Evolutionary conservation across 2,888 invertebrate species (phyloP).

Genomic region (Cabera pusaria): DNA sequence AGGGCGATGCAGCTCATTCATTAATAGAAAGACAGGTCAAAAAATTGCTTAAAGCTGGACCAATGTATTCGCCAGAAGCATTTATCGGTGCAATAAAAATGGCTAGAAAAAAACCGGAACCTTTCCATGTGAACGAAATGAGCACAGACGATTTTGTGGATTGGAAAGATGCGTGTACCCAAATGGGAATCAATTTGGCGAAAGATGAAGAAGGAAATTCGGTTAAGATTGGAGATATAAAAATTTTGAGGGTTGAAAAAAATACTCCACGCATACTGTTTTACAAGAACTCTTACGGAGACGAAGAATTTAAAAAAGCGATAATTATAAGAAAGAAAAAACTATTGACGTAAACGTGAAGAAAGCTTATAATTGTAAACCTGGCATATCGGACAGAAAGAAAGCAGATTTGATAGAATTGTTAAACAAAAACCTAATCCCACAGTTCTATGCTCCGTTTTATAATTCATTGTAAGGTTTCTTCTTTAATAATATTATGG

Average conservation of each 20-base stretch:
- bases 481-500: too few relatives aligned
- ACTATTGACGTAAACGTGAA: background rate
- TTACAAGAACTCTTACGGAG: slow-evolving; percentile 7
- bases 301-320: background rate
- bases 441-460: too few relatives aligned
- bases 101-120: slow-evolving; percentile 25
- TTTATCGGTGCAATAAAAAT: slow-evolving; percentile 28
- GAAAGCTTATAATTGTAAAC: too few relatives aligned
- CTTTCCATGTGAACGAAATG: slow-evolving; percentile 29
- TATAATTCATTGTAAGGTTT: too few relatives aligned
- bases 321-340: slow-evolving; percentile 8
- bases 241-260: slow-evolving; percentile 1
- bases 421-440: too few relatives aligned
- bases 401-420: too few relatives aligned
- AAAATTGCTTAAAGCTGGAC: slow-evolving; percentile 17
- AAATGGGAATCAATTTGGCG: slow-evolving; percentile 28
- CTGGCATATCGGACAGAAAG: too few relatives aligned
- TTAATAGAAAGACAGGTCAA: slow-evolving; percentile 24
- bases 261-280: background rate
- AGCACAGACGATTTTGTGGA: slow-evolving; percentile 30
- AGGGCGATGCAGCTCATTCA: slow-evolving; percentile 33
- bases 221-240: slow-evolving; percentile 8
- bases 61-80: slow-evolving; percentile 20
- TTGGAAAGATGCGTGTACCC: slow-evolving; percentile 28
- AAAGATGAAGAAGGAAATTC: slow-evolving; percentile 25